phyloP scores from a whole-genome alignment of 2,797 vertebrate genomes.

The Xyrichtys novacula region DNA sequence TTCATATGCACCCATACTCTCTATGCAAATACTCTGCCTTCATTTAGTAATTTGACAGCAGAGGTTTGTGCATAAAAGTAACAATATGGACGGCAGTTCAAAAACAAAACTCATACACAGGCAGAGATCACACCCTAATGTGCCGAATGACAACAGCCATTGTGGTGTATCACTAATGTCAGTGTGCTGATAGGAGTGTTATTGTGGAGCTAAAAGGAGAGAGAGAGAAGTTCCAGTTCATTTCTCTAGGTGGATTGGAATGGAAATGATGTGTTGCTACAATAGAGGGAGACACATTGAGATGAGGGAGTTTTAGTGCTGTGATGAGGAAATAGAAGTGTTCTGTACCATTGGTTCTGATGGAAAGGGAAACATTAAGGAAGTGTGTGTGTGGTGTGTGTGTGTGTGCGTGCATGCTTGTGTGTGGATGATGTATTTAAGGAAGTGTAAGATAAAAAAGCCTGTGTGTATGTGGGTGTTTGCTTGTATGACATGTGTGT shows the following conservation, averaged over 20 bases:
- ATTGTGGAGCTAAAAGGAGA: slow-evolving; percentile 64
- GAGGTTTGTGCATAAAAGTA: slow-evolving; percentile 33
- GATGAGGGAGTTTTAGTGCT: slow-evolving; percentile 81
- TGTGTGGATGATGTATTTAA: slow-evolving; percentile 45
- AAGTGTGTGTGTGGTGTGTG: slow-evolving; percentile 27
- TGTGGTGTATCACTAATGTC: slow-evolving; percentile 70
- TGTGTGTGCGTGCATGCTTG: slow-evolving; percentile 24
- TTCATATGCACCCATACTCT: slow-evolving; percentile 27
- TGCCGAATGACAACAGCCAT: slow-evolving; percentile 65
- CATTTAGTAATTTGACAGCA: slow-evolving; percentile 32
- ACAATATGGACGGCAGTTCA: slow-evolving; percentile 59
- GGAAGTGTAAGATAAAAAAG: slow-evolving; percentile 46
- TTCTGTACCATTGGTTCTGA: slow-evolving; percentile 81
- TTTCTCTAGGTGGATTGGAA: slow-evolving; percentile 84
- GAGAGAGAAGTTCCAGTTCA: slow-evolving; percentile 75
- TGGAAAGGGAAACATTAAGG: slow-evolving; percentile 74
- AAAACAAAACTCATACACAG: slow-evolving; percentile 55
- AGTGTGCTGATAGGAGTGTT: slow-evolving; percentile 68
- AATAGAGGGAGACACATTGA: slow-evolving; percentile 79
- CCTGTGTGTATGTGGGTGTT: slow-evolving; percentile 19
- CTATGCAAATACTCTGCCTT: slow-evolving; percentile 36
- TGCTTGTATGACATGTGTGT: slow-evolving; percentile 29
- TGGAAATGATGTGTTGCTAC: slow-evolving; percentile 81
- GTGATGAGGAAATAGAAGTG: slow-evolving; percentile 82
- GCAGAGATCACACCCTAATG: slow-evolving; percentile 56